Base-by-base conservation (phyloP, 1,140 invertebrate genomes). In the Cydia amplana region DNA sequence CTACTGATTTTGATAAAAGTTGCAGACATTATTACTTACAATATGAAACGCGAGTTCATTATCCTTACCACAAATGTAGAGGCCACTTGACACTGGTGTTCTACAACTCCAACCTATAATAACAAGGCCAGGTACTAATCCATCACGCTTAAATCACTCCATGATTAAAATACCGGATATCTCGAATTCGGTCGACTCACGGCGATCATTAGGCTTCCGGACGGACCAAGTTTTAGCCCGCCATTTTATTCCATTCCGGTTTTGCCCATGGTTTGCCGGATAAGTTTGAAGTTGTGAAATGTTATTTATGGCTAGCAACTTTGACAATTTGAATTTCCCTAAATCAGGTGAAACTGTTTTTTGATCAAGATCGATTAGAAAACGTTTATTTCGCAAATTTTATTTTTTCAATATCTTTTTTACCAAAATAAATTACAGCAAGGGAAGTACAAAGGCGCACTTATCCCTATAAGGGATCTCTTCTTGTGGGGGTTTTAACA, bases 111-210 rank as follows among this genome's bases (percentile, higher is more conserved):
- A 51, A 51, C 49, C 55, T 1, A 20, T 60, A n/a, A 60, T 9
- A 60, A 60, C 55, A 55, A 55, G 51, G 51, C 55, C 55, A 60
- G 51, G 51, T 23, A 60, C 55, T 60, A 60, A 60, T 60, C 55
- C 55, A 60, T 60, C 55, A 60, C 49, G 55, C 20, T 60, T 60
- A 60, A 60, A 23, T 60, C 55, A 60, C 55, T 60, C 55, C 55
- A 60, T 60, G 55, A 60, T 60, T 60, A 60, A 60, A 23, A 60
- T 60, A 60, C 55, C 55, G 55, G 55, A 60, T 60, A 60, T 60
- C 55, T 60, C 55, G n/a, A 60, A 60, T 60, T 23, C 20, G 23
- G 55, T 23, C 55, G 10, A 60, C 55, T 60, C 55, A 60, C 55
- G 55, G 20, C 55, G 18, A 60, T 60, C 55, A 60, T 60, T 60